Evolutionary conservation across 2,888 invertebrate species (phyloP).

Genomic region (Altica lythri): DNA sequence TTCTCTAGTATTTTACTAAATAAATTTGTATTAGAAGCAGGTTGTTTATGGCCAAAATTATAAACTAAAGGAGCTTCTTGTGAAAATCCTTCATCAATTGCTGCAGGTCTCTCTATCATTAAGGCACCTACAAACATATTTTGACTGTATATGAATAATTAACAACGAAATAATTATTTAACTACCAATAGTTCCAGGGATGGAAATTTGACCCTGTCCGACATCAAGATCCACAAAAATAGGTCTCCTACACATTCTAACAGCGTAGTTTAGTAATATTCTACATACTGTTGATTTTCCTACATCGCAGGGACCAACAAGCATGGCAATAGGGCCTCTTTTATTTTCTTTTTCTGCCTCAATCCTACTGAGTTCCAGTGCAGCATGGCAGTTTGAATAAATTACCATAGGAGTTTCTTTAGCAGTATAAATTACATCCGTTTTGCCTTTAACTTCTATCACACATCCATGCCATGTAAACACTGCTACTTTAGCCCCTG

Average conservation of each 20-base stretch:
- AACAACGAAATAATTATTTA: no score
- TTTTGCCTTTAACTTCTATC: conserved; percentile 82
- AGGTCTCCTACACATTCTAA: conserved; percentile 84
- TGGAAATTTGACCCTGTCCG: conserved; percentile 90
- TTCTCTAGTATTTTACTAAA: conserved; percentile 85
- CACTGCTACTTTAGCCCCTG: conserved; percentile 92
- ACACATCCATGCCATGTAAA: conserved; percentile 96
- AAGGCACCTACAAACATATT: conserved; percentile 67
- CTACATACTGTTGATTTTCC: conserved; percentile 89
- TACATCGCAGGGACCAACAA: conserved; percentile 94
- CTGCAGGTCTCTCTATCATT: conserved; percentile 89
- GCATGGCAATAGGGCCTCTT: conserved; percentile 83
- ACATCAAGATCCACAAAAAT: conserved; percentile 95
- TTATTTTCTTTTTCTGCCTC: conserved; percentile 76
- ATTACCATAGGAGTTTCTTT: conserved; percentile 97
- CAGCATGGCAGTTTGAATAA: conserved; percentile 95
- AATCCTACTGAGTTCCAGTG: conserved; percentile 85
- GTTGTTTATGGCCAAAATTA: conserved; percentile 87
- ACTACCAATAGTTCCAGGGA: conserved; percentile 86
- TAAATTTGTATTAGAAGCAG: conserved; percentile 76
- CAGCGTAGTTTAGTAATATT: conserved; percentile 92
- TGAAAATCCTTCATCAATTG: conserved; percentile 93
- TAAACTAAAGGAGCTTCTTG: conserved; percentile 91
- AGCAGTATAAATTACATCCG: conserved; percentile 92
- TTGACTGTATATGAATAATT: no score